A percentile compares a stretch with the other conserved stretches of the same genome.
Conservation (phyloP, 2,888 invertebrate species). For the Cremastinae sp. region DNA sequence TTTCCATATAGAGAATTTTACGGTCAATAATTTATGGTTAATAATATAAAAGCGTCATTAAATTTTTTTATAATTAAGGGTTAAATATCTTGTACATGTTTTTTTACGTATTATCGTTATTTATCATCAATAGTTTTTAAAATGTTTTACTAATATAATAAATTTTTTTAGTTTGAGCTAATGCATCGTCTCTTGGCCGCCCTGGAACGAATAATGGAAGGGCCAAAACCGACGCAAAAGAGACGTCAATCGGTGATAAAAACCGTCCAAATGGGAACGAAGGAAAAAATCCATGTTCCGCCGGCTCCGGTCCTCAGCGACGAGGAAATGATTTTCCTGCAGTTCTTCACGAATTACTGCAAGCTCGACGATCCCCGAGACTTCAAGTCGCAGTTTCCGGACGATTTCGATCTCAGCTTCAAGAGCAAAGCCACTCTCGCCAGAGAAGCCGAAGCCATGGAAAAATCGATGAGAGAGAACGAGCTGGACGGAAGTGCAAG, state of each 20-base stretch:
- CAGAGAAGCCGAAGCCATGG: conserved; percentile 27
- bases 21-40: background rate
- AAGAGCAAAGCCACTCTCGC: conserved; percentile 41
- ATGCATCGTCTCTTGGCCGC: conserved; percentile 72
- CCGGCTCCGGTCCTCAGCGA: conserved; percentile 66
- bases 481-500: conserved; percentile 11
- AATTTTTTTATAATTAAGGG: conserved; percentile 12
- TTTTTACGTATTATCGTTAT: too few species aligned
- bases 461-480: conserved; percentile 15
- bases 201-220: conserved; percentile 74
- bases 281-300: conserved; percentile 48
- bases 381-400: conserved; percentile 75
- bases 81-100: too few species aligned
- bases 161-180: conserved; percentile 69
- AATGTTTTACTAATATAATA: too few species aligned
- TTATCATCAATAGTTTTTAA: too few species aligned
- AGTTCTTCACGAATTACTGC: conserved; percentile 73
- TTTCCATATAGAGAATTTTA: too few species aligned
- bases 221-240: conserved; percentile 64
- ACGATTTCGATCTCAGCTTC: conserved; percentile 70
- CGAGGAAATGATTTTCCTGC: conserved; percentile 70
- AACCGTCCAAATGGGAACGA: conserved; percentile 64
- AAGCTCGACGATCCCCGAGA: conserved; percentile 70
- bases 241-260: conserved; percentile 68
- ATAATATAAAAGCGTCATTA: background rate